These are phyloP conservation scores for Dascyllus trimaculatus DNA, from an alignment of 2,113 vertebrate genomes.

Conservation along the genomic window DNA sequence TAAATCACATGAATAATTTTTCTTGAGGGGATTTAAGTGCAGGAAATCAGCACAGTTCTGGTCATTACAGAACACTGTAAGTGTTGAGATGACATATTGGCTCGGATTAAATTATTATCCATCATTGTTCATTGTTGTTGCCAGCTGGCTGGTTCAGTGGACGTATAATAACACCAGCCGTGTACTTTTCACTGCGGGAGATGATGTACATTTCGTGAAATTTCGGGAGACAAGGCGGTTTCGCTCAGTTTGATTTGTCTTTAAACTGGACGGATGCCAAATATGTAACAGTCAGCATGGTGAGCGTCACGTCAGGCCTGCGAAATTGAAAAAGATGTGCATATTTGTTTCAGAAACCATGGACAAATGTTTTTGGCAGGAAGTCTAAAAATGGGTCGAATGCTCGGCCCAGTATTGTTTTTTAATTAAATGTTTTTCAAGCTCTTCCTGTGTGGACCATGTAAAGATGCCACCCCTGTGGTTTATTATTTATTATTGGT, in stretches of 20 bases:
- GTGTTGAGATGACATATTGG: not conserved
- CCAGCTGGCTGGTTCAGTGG: not conserved
- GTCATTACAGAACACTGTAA: not conserved
- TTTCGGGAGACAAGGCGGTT: not conserved
- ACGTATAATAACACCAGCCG: not conserved
- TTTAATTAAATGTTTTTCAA: not conserved
- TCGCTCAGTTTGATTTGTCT: not conserved
- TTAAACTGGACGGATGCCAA: not conserved
- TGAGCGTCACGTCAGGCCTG: not conserved
- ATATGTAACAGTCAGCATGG: not conserved
- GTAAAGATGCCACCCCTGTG: conserved; percentile 23
- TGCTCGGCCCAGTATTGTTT: not conserved
- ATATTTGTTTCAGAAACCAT: conserved; percentile 16
- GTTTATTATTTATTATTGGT: conserved; percentile 47
- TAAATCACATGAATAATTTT: not conserved
- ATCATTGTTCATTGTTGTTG: not conserved
- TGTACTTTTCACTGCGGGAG: not conserved
- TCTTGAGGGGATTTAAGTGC: not conserved
- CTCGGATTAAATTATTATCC: not conserved
- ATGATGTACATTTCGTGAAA: not conserved
- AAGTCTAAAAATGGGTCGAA: not conserved
- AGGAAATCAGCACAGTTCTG: not conserved
- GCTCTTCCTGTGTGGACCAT: conserved; percentile 32
- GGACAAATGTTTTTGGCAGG: not conserved
- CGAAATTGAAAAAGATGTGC: not conserved